Conservation (phyloP, 2,888 invertebrate species). For the Prosopocoilus inquinatus region DNA sequence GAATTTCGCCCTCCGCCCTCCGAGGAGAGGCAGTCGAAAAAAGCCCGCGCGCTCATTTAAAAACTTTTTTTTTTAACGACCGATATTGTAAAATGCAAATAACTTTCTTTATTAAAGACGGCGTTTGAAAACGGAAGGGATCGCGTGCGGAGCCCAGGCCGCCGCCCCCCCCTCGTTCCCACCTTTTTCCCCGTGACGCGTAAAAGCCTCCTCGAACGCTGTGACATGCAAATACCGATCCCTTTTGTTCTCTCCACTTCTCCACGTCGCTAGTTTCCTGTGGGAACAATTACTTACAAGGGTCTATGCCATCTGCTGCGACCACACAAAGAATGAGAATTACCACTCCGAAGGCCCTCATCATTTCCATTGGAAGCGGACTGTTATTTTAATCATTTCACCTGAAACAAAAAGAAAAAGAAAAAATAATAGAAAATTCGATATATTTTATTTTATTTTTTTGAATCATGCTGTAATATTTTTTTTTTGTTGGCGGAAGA, state of each 20-base stretch:
- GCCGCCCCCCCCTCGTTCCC: too few species aligned
- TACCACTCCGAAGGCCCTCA: constrained; percentile 30
- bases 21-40: neutral
- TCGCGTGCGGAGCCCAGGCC: constrained; percentile 10
- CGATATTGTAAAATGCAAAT: constrained; percentile 39
- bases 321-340: constrained; percentile 32
- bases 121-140: constrained; percentile 26
- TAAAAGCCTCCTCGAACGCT: constrained; percentile 26
- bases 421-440: too few species aligned
- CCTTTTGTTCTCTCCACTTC: constrained; percentile 34
- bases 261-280: constrained; percentile 27
- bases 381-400: constrained; percentile 29
- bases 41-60: constrained; percentile 13
- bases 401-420: constrained; percentile 30
- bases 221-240: constrained; percentile 38
- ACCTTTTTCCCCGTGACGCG: constrained; percentile 22
- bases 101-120: constrained; percentile 33
- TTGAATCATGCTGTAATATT: too few species aligned
- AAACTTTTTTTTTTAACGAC: constrained; percentile 26
- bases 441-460: too few species aligned
- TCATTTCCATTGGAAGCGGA: constrained; percentile 24
- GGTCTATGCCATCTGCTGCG: constrained; percentile 39
- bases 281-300: constrained; percentile 41
- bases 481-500: too few species aligned
- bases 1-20: neutral